A percentile compares a stretch with the other conserved stretches of the same genome.
Evolutionary conservation across 1,140 invertebrate species (phyloP).

Genomic region (Lasaia peninsularis): DNA sequence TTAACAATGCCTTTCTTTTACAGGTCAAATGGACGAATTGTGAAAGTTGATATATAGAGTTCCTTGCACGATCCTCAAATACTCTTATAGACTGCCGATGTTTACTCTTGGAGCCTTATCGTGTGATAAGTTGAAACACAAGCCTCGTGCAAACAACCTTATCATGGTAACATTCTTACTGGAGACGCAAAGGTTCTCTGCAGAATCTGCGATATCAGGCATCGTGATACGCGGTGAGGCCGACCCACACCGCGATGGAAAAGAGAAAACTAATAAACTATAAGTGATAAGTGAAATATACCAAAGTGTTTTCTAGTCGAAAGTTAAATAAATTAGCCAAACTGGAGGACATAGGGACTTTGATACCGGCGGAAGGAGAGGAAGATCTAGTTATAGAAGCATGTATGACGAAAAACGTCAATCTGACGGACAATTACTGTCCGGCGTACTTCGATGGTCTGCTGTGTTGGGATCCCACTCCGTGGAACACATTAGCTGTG

Average conservation of each 20-base stretch:
- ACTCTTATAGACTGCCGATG: constrained; percentile 65
- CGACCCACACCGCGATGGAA: constrained; percentile 39
- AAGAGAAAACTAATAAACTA: constrained; percentile 24
- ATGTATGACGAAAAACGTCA: constrained; percentile 49
- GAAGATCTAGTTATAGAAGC: constrained; percentile 52
- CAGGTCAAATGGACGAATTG: constrained; percentile 50
- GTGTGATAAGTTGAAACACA: constrained; percentile 74
- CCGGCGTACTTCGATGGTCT: constrained; percentile 83
- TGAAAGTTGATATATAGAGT: constrained; percentile 56
- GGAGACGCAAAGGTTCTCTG: constrained; percentile 45
- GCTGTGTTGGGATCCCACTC: constrained; percentile 88
- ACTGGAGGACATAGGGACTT: constrained; percentile 69
- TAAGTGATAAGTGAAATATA: constrained; percentile 36
- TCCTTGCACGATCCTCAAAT: constrained; percentile 68
- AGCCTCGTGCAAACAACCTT: constrained; percentile 67
- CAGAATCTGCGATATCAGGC: constrained; percentile 51
- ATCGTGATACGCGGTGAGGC: constrained; percentile 41
- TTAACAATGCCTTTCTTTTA: constrained; percentile 37
- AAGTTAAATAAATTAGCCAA: constrained; percentile 37
- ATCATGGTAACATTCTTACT: constrained; percentile 68
- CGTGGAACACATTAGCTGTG: constrained; percentile 78
- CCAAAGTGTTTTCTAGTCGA: constrained; percentile 48
- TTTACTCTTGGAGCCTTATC: constrained; percentile 67
- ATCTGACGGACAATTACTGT: constrained; percentile 67
- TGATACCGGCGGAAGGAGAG: constrained; percentile 49